Base-by-base conservation (phyloP, 53 echinoderm and acorn worm genomes). In the Astropecten irregularis region DNA sequence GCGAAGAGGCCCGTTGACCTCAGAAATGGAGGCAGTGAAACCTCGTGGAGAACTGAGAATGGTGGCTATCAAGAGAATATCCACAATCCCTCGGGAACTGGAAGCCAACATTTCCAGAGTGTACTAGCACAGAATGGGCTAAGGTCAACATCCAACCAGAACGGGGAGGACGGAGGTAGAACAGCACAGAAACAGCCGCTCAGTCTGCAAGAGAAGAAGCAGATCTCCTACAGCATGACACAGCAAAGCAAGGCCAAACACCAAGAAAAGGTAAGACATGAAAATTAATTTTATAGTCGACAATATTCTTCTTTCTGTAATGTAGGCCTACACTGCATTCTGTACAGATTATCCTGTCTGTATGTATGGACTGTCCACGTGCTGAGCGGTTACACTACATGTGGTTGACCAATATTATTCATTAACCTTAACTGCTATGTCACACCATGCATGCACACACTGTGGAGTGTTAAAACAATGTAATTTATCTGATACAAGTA, bases 241-340 rank as follows among this genome's bases (percentile, higher is more conserved):
- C 95, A 95, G 83, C 93, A 91, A 71, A 95, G 93, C 83, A 93
- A 91, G 81, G 91, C 89, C 66, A 95, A 95, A 69, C 95, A 95
- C 69, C 93, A 91, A 76, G 93, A 95, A 82, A 91, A 95, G 95
- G 95, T 93, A 57, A 85, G 85, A 23, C 13, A 8, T 42, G 42
- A 42, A 11, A 42, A 42, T 5, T n/a, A n/a, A n/a, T n/a, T n/a
- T n/a, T n/a, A n/a, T n/a, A n/a, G n/a, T n/a, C n/a, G n/a, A n/a
- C n/a, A n/a, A n/a, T n/a, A n/a, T n/a, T n/a, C n/a, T n/a, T n/a
- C n/a, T n/a, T n/a, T n/a, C n/a, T n/a, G n/a, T n/a, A n/a, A n/a
- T n/a, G n/a, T n/a, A n/a, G n/a, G n/a, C n/a, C n/a, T n/a, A n/a
- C n/a, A n/a, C n/a, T n/a, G n/a, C n/a, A n/a, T n/a, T n/a, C n/a